Percentiles rank a stretch among this genome's conserved stretches.
Conservation (phyloP, 2,797 vertebrate genomes). For the Macropus fuliginosus region DNA sequence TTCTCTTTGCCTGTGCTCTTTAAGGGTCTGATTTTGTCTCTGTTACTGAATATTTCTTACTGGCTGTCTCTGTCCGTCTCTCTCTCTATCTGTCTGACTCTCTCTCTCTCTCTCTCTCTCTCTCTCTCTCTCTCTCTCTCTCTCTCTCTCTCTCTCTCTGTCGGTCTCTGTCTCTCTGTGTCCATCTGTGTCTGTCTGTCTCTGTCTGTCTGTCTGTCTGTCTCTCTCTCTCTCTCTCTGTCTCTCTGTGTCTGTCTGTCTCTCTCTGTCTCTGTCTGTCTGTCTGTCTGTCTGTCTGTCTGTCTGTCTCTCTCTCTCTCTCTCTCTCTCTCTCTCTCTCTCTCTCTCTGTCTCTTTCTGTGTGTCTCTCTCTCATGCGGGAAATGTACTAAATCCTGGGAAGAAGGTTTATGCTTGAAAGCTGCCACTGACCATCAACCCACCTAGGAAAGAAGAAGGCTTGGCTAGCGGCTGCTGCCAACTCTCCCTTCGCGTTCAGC, state of each 20-base stretch:
- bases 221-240: neutral
- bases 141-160: neutral
- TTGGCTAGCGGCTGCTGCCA: neutral
- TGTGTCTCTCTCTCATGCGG: neutral
- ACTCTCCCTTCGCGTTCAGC: neutral
- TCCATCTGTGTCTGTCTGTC: neutral
- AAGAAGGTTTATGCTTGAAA: slow-evolving; percentile 24
- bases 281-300: neutral
- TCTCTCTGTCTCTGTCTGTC: neutral
- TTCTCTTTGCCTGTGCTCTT: slow-evolving; percentile 7
- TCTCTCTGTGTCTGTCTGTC: neutral
- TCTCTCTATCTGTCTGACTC: too few relatives aligned
- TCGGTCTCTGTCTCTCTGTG: neutral
- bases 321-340: neutral
- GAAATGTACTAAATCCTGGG: slow-evolving; percentile 55
- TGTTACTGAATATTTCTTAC: neutral
- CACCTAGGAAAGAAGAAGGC: slow-evolving; percentile 1
- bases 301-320: neutral
- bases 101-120: neutral
- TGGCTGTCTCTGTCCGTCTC: neutral
- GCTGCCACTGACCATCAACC: slow-evolving; percentile 20
- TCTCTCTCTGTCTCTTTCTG: neutral
- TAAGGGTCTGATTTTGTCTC: neutral
- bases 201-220: neutral
- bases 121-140: neutral